Base-by-base conservation (phyloP, 2,888 invertebrate species). In the Athalia circularis region DNA sequence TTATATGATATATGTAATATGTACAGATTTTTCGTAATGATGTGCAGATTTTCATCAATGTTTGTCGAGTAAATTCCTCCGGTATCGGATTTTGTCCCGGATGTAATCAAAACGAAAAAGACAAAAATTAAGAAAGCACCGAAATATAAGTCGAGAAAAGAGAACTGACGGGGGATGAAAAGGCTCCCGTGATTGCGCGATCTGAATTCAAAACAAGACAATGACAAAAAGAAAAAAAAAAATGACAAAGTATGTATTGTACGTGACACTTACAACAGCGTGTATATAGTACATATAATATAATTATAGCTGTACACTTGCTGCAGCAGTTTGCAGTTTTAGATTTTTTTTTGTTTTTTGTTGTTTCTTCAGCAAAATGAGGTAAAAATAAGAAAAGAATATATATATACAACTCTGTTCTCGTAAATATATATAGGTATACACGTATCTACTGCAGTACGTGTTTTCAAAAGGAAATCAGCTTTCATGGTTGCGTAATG, bases 21-120 rank as follows among this genome's bases (percentile, higher is more conserved):
- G 45, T 72, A 72, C 72, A 61, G 59, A 72, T 43, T 45, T 48
- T 67, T 59, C 15, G 62, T 48, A 59, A 64, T 62, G 75, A 2
- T 29, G 0, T 75, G 75, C 75, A 75, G 62, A 64, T 50, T 48
- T 64, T 8, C 45, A 5, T 59, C 43, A 59, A 47, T 59, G 9
- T 4, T 45, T 59, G 52, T 45, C 59, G 11, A 45, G n/a, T 13
- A 59, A 59, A 45, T 48, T 54, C 5, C 5, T 11, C 5, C 54
- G 9, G n/a, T 54, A 7, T 29, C 29, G 1, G 29, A 29, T 29
- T 29, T 29, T 29, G 29, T 29, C 29, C 29, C 29, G 29, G 29
- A 29, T 29, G 29, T 29, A 29, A 29, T 29, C 29, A 29, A 29
- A 29, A 29, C 29, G 29, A 2, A 29, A 29, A 29, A 29, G 29